A percentile compares a stretch with the other conserved stretches of the same genome.
These are phyloP conservation scores for Triops longicaudatus DNA, from an alignment of 1,140 invertebrate genomes.

Conservation along the genomic window DNA sequence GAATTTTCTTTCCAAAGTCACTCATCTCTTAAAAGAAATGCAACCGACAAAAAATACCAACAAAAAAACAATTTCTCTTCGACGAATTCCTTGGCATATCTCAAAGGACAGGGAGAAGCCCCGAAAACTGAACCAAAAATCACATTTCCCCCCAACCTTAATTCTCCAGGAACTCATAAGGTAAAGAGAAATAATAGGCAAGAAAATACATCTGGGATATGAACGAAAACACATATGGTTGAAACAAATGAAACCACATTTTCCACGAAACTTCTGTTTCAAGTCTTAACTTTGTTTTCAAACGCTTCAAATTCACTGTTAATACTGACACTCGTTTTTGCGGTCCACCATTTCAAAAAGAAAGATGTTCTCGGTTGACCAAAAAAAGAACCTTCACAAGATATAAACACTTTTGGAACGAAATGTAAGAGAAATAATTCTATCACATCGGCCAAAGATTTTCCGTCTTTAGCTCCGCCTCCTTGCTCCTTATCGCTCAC, in stretches of 20 bases:
- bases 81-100: background rate
- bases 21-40: background rate
- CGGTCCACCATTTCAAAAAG: too few relatives aligned
- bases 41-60: background rate
- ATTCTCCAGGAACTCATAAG: conserved; percentile 1
- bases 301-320: too few relatives aligned
- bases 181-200: background rate
- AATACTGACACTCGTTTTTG: too few relatives aligned
- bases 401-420: background rate
- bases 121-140: background rate
- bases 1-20: background rate
- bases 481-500: background rate
- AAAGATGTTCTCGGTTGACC: background rate
- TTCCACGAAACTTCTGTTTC: background rate
- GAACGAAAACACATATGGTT: background rate
- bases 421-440: conserved; percentile 4
- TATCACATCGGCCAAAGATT: background rate
- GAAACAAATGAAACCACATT: background rate
- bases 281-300: background rate
- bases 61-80: background rate
- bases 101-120: background rate
- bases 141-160: background rate
- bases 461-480: background rate
- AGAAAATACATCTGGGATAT: background rate
- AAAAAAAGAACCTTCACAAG: background rate